phyloP scores from a whole-genome alignment of 2,113 vertebrate genomes.

The Okapia johnstoni region DNA sequence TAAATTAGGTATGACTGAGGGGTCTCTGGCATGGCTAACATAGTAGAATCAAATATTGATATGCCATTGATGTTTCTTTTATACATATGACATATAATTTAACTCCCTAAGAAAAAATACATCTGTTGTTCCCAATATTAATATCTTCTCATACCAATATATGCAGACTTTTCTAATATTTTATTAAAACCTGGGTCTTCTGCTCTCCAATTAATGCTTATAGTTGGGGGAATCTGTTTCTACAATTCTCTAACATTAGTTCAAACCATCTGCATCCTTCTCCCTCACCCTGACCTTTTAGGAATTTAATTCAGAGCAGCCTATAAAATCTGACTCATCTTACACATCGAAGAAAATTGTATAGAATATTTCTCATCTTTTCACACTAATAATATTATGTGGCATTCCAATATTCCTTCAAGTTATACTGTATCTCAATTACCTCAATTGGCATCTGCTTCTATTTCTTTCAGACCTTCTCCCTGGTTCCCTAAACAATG shows the following conservation, averaged over 20 bases:
- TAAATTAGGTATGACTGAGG: background rate
- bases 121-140: background rate
- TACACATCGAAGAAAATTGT: background rate
- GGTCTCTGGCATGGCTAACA: background rate
- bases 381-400: background rate
- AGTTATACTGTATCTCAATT: background rate
- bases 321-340: background rate
- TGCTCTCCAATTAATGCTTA: background rate
- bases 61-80: constrained; percentile 47
- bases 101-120: background rate
- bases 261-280: background rate
- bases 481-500: background rate
- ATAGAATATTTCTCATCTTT: background rate
- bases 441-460: background rate
- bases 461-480: background rate
- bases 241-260: background rate
- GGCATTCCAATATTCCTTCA: background rate
- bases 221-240: background rate
- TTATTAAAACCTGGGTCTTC: background rate
- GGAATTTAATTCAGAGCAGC: background rate
- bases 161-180: background rate
- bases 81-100: constrained; percentile 26
- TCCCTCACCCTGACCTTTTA: background rate
- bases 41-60: background rate
- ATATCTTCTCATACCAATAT: background rate